Evolutionary conservation across 2,888 invertebrate genomes (phyloP).

Genomic region (Coelogynopora nodosa): DNA sequence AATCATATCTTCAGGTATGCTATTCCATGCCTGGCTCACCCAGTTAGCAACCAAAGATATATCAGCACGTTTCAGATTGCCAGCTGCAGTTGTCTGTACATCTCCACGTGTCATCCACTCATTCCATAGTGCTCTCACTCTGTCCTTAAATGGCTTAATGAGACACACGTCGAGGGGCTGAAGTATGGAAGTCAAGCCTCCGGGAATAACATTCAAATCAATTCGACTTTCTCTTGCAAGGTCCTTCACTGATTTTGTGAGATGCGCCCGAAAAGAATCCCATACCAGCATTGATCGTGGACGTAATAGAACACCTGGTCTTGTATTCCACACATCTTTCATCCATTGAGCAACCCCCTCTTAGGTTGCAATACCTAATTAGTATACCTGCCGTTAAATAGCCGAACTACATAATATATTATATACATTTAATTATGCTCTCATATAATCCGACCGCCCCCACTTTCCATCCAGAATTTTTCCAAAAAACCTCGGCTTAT

Average conservation of each 20-base stretch:
- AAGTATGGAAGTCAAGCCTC: background rate
- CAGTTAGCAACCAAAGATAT: background rate
- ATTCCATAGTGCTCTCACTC: background rate
- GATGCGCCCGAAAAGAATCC: no score
- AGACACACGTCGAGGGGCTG: background rate
- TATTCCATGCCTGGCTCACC: background rate
- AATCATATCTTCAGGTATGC: background rate
- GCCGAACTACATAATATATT: no score
- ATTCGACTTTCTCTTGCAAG: no score
- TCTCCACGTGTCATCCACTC: background rate
- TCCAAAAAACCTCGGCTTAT: background rate
- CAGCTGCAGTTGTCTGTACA: background rate
- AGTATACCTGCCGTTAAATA: no score
- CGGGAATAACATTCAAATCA: background rate
- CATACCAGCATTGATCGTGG: no score
- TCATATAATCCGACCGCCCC: background rate
- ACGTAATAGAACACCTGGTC: no score
- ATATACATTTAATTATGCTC: no score
- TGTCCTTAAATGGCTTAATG: background rate
- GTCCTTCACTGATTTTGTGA: no score
- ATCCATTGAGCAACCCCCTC: no score
- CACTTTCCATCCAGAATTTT: background rate
- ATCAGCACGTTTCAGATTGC: background rate
- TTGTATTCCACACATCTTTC: no score
- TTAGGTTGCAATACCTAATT: no score